A percentile compares a stretch with the other conserved stretches of the same genome.
Evolutionary conservation across 2,113 vertebrate species (phyloP).

Genomic region (Cyanoliseus patagonus): DNA sequence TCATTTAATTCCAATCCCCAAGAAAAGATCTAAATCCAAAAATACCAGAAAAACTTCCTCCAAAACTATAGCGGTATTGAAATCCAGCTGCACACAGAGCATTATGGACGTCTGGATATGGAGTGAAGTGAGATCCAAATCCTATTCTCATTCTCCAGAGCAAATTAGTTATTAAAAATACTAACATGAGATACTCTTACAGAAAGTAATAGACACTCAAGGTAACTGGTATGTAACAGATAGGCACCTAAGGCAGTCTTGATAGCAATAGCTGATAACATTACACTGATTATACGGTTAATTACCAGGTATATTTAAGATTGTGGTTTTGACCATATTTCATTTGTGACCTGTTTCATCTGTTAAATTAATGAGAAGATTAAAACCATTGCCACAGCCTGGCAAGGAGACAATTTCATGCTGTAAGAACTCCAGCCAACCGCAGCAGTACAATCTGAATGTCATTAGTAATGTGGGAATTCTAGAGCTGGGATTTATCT

Average conservation of each 20-base stretch:
- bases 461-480: background rate
- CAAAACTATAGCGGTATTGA: background rate
- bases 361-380: background rate
- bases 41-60: background rate
- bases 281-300: background rate
- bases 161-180: background rate
- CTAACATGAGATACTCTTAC: background rate
- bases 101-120: background rate
- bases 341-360: background rate
- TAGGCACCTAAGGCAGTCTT: background rate
- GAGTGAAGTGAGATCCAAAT: background rate
- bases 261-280: background rate
- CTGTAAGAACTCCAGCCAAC: background rate
- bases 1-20: background rate
- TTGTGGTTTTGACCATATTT: background rate
- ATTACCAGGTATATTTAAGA: background rate
- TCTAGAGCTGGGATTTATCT: background rate
- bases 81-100: background rate
- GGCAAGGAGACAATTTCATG: background rate
- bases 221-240: background rate
- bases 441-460: background rate
- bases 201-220: background rate
- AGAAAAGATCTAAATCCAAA: background rate
- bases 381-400: background rate
- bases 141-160: background rate